Evolutionary conservation across 1,140 invertebrate species (phyloP).

Genomic region (Drosophila simulans): DNA sequence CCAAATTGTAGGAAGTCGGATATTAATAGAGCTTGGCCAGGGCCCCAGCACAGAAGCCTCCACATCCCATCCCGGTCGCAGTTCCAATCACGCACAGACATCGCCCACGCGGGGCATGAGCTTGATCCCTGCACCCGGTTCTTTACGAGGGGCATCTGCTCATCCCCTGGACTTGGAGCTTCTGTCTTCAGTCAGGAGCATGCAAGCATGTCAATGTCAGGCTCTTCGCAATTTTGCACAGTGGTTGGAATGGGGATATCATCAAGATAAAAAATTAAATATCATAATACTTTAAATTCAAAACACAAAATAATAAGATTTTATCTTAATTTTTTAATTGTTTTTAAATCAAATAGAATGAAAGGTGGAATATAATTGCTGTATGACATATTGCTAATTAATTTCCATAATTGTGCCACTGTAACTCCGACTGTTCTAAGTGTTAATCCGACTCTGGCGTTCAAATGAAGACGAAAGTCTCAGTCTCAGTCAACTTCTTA

Average conservation of each 20-base stretch:
- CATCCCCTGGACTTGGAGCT: constrained; percentile 14
- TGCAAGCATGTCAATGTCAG: constrained; percentile 72
- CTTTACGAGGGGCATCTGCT: constrained; percentile 53
- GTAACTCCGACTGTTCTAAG: constrained; percentile 20
- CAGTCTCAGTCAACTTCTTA: constrained; percentile 6
- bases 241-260: constrained; percentile 8
- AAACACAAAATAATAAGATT: too few relatives aligned
- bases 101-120: constrained; percentile 63
- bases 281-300: background rate
- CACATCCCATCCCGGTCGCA: constrained; percentile 11
- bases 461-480: constrained; percentile 60
- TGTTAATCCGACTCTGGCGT: constrained; percentile 48
- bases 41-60: constrained; percentile 25
- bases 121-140: constrained; percentile 16
- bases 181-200: constrained; percentile 23
- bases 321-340: too few relatives aligned
- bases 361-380: too few relatives aligned
- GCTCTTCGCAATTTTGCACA: constrained; percentile 10
- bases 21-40: constrained; percentile 60
- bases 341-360: too few relatives aligned
- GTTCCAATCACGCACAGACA: constrained; percentile 18
- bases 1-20: constrained; percentile 74
- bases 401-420: constrained; percentile 4
- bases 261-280: too few relatives aligned
- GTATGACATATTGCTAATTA: background rate